phyloP scores from a whole-genome alignment of 1,140 invertebrate species.

The Mycetomoellerius zeteki region DNA sequence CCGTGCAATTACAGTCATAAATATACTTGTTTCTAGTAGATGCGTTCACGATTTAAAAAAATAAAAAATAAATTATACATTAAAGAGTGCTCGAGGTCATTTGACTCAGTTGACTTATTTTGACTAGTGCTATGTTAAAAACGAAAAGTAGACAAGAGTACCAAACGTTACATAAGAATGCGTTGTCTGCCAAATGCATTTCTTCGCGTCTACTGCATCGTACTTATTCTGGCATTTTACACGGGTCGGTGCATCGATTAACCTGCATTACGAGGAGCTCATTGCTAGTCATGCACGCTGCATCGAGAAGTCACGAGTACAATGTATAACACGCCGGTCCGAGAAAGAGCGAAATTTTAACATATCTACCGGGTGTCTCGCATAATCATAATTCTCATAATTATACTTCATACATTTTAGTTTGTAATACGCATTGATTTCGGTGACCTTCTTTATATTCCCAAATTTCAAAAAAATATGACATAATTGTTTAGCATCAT shows the following conservation, averaged over 20 bases:
- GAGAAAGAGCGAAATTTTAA: constrained; percentile 58
- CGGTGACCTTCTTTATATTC: background rate
- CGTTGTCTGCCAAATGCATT: constrained; percentile 65
- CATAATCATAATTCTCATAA: constrained; percentile 3
- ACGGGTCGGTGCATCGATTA: constrained; percentile 83
- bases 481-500: background rate
- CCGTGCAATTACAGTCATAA: too few species aligned
- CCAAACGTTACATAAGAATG: constrained; percentile 69
- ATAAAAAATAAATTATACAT: background rate
- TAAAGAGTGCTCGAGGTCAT: constrained; percentile 1
- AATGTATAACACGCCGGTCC: constrained; percentile 58
- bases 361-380: constrained; percentile 34
- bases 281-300: constrained; percentile 75
- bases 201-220: constrained; percentile 70
- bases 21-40: too few species aligned
- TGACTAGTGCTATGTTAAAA: constrained; percentile 56
- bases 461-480: background rate
- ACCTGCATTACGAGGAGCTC: constrained; percentile 78
- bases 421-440: background rate
- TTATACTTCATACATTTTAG: background rate
- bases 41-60: background rate
- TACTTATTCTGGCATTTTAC: constrained; percentile 77
- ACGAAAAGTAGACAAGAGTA: constrained; percentile 53
- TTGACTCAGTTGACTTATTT: background rate
- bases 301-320: constrained; percentile 77